Base-by-base conservation (phyloP, 2,113 vertebrate genomes). In the Limnothrissa miodon region DNA sequence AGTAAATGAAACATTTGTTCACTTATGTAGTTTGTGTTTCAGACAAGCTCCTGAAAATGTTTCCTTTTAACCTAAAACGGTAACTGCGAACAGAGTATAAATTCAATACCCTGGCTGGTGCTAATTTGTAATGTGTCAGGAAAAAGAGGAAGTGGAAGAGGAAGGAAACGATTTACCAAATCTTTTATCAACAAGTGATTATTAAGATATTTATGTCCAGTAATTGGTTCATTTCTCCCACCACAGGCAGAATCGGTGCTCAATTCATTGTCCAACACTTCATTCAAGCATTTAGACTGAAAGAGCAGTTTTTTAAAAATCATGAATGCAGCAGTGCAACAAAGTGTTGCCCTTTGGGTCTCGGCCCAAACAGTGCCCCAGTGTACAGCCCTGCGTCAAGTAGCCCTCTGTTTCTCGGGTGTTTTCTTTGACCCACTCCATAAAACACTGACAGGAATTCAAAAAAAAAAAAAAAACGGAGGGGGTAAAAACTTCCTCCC, bases 361-460 rank as follows among this genome's bases (percentile, higher is more conserved):
- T 15, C 29, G 29, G 66, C 33, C 66, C 15, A 74, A 70, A 36
- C 36, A 74, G 66, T 62, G 59, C 66, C 66, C 66, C 33, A 19
- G 66, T 74, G 66, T 74, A 11, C 66, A 33, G 66, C 25, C 59
- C 10, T 23, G 66, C 66, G 66, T 74, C 66, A 74, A 74, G 66
- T 74, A 74, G 66, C 66, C 33, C 66, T 74, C 66, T 74, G 66
- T 74, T 74, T 83, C 79, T 85, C 48, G 81, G 83, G 79, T 66
- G 84, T 91, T 91, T 89, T 80, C 85, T 88, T 89, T 83, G 23
- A 36, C 10, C 25, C 39, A 82, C 78, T 78, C 45, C 83, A 85
- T 81, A 80, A 81, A 85, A 83, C 83, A 84, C 86, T 86, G 89
- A 88, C 87, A 90, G 87, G 80, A 53, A 79, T 85, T 84, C 81